A percentile compares a stretch with the other conserved stretches of the same genome.
Conservation (phyloP, 2,113 vertebrate species). For the Pteronura brasiliensis region DNA sequence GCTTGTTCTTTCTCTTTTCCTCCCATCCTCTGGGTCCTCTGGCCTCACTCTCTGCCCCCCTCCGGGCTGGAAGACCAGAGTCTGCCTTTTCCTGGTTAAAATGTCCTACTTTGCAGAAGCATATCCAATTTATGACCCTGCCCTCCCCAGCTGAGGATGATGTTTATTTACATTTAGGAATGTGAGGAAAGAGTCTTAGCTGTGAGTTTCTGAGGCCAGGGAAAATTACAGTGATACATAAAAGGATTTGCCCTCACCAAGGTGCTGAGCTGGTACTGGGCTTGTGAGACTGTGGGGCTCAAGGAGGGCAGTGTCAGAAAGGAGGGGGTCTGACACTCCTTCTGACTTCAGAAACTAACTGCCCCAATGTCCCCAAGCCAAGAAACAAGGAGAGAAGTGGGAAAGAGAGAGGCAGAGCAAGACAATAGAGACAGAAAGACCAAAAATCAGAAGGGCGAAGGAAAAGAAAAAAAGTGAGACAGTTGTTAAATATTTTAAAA, state of each 20-base stretch:
- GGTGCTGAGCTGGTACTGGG: not conserved
- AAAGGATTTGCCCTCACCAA: not conserved
- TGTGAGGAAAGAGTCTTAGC: not conserved
- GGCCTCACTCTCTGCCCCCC: not conserved
- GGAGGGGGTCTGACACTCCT: not conserved
- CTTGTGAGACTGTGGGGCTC: rapidly evolving
- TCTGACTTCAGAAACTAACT: not conserved
- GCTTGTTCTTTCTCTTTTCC: not conserved
- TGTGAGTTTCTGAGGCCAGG: not conserved
- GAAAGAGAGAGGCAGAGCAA: not conserved
- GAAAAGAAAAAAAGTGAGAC: not conserved
- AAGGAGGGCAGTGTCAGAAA: not conserved
- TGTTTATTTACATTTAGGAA: constrained; percentile 8
- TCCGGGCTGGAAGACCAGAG: not conserved
- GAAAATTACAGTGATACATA: not conserved
- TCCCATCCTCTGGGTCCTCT: not conserved
- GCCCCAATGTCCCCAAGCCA: not conserved
- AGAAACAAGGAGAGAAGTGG: not conserved
- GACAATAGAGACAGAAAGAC: not conserved
- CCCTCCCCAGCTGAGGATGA: not conserved
- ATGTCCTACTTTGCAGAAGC: not conserved
- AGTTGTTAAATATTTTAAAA: not conserved
- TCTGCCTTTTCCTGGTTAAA: not conserved
- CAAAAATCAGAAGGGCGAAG: not conserved
- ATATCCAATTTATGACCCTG: not conserved